Conservation (phyloP, 2,797 vertebrate genomes). For the Acrossocheilus wenchowensis region DNA sequence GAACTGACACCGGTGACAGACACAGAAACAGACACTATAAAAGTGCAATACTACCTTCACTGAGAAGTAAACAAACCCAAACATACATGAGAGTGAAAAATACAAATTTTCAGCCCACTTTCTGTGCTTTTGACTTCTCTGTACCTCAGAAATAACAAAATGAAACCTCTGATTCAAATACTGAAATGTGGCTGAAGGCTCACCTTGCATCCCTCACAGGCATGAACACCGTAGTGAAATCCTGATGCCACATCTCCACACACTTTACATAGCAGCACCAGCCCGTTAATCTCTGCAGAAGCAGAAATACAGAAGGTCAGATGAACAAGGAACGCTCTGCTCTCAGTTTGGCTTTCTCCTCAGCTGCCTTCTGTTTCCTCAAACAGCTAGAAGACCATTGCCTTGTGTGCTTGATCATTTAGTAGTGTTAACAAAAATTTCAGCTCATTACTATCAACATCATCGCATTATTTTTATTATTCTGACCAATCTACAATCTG, state of each 20-base stretch:
- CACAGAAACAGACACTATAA: neutral
- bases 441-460: neutral
- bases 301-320: slow-evolving; percentile 5
- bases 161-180: neutral
- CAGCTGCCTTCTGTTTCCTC: neutral
- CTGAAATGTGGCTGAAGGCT: neutral
- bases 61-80: neutral
- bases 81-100: neutral
- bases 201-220: slow-evolving; percentile 93
- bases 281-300: slow-evolving; percentile 90
- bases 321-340: neutral
- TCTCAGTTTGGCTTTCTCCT: slow-evolving; percentile 7
- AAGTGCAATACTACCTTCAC: neutral
- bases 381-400: slow-evolving; percentile 1
- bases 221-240: slow-evolving; percentile 92
- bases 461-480: neutral
- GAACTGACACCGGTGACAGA: neutral
- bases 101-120: neutral
- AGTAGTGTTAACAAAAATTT: neutral
- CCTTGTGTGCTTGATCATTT: too few species aligned
- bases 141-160: neutral
- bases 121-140: neutral
- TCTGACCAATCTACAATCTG: neutral
- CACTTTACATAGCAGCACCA: slow-evolving; percentile 97
- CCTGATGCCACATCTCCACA: slow-evolving; percentile 96